Conservation (phyloP, 2,113 vertebrate genomes). For the Hylia prasina region DNA sequence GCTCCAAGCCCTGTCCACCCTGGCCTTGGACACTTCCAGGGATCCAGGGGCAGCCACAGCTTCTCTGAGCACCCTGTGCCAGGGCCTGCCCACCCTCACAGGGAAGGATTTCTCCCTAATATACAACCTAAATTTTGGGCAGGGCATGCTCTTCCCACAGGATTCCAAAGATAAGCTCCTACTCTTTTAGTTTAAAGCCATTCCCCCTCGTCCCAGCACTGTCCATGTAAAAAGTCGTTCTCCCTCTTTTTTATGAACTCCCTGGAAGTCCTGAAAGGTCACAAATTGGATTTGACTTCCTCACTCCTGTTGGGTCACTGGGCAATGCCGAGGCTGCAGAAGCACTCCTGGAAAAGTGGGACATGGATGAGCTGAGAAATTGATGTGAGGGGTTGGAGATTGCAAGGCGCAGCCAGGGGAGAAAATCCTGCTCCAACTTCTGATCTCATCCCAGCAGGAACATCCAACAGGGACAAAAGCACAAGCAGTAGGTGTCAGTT, state of each 20-base stretch:
- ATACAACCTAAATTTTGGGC: neutral
- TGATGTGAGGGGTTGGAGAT: neutral
- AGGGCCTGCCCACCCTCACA: accelerated
- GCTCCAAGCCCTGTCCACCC: accelerated
- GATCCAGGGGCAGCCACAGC: neutral
- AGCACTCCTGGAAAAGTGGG: neutral
- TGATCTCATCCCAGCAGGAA: neutral
- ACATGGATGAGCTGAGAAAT: neutral
- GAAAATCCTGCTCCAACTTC: neutral
- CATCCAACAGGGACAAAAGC: neutral
- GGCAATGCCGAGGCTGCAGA: neutral
- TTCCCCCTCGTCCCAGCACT: neutral
- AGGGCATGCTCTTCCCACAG: neutral
- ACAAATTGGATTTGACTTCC: neutral
- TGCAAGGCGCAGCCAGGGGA: neutral
- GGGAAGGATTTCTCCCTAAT: neutral
- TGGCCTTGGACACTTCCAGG: neutral
- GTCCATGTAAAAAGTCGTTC: neutral
- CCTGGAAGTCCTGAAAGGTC: neutral
- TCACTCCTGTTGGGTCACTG: neutral
- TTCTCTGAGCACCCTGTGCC: neutral
- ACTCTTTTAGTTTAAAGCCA: neutral
- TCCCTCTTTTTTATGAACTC: neutral
- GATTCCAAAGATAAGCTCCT: neutral
- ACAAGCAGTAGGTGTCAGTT: neutral